Percentiles rank a stretch among this genome's conserved stretches.
Evolutionary conservation across 2,113 vertebrate species (phyloP).

Genomic region (Daphoenositta chrysoptera): DNA sequence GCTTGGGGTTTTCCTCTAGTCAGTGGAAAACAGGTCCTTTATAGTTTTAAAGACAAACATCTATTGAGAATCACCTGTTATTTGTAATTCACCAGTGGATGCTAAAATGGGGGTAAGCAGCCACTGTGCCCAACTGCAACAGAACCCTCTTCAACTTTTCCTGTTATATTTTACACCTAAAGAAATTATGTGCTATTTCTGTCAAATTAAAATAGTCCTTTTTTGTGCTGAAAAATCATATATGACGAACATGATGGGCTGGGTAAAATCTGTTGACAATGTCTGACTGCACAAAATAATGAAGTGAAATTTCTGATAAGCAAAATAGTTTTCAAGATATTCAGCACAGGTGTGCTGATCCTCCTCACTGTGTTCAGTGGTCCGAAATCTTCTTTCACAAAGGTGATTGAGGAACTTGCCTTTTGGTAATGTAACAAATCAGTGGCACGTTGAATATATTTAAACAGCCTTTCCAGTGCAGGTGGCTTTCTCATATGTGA

Average conservation of each 20-base stretch:
- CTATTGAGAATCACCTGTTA: rapidly evolving
- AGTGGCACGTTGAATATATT: background rate
- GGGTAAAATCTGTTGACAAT: background rate
- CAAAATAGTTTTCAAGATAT: background rate
- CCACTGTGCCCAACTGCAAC: background rate
- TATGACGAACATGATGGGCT: background rate
- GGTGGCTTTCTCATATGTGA: background rate
- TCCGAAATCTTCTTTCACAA: background rate
- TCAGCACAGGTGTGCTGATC: background rate
- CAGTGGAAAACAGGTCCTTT: background rate
- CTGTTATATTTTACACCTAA: background rate
- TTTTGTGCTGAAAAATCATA: background rate
- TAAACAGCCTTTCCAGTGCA: background rate
- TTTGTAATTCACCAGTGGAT: background rate
- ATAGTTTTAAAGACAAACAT: background rate
- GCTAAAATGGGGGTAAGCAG: background rate
- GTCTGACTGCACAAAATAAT: background rate
- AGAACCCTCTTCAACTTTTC: background rate
- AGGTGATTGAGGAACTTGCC: background rate
- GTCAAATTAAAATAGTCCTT: background rate
- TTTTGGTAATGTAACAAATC: background rate
- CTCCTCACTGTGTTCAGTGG: background rate
- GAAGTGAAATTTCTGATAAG: background rate
- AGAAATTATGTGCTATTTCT: background rate
- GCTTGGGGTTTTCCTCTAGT: background rate